A percentile compares a stretch with the other conserved stretches of the same genome.
Conservation (phyloP, 1,140 invertebrate species). For the Papilio polyxenes region DNA sequence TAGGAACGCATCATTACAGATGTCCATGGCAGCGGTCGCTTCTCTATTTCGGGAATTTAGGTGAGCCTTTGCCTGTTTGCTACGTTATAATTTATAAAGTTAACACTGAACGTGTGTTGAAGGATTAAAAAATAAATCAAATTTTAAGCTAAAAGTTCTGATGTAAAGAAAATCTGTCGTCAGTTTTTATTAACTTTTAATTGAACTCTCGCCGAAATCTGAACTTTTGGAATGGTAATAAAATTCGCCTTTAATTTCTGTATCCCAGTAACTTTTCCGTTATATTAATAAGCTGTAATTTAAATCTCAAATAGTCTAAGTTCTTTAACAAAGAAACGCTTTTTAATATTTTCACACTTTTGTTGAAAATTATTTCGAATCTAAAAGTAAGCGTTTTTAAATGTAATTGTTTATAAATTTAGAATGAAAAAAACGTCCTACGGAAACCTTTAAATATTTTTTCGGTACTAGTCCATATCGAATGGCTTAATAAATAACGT, state of each 20-base stretch:
- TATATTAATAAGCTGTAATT: background rate
- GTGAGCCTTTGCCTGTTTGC: no score
- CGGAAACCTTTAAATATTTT: background rate
- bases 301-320: background rate
- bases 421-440: no score
- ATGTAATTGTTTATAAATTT: no score
- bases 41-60: no score
- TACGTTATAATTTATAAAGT: no score
- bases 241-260: constrained; percentile 14
- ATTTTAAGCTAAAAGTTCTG: background rate
- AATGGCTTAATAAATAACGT: no score
- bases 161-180: constrained; percentile 1
- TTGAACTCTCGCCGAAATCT: background rate
- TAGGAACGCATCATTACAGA: no score
- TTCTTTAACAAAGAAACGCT: background rate
- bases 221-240: background rate
- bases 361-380: background rate
- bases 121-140: background rate
- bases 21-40: no score
- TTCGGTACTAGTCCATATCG: no score
- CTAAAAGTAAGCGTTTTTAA: no score
- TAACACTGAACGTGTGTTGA: no score
- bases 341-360: background rate
- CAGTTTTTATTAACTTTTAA: background rate
- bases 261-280: background rate